phyloP scores from a whole-genome alignment of 2,113 vertebrate genomes.

The Rhizomys pruinosus region DNA sequence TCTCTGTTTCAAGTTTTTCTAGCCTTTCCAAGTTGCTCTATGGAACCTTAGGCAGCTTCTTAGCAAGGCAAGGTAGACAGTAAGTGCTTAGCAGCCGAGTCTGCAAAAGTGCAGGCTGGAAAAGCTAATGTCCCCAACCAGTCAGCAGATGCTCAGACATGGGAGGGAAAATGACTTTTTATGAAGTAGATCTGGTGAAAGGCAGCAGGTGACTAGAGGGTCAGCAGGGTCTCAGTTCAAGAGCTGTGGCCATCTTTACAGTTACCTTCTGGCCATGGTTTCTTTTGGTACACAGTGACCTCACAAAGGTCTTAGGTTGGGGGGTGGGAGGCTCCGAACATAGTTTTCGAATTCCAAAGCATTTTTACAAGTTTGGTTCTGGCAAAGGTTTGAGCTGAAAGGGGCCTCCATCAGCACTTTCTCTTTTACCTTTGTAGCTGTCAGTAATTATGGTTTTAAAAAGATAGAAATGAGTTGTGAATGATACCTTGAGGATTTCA shows the following conservation, averaged over 20 bases:
- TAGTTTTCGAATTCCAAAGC: conserved; percentile 42
- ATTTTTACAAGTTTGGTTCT: conserved; percentile 9
- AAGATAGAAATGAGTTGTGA: background rate
- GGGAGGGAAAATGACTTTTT: background rate
- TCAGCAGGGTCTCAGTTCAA: background rate
- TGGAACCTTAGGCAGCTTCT: background rate
- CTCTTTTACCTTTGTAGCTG: background rate
- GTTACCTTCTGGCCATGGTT: fast-evolving
- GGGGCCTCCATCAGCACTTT: background rate
- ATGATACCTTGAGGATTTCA: background rate
- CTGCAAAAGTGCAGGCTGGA: background rate
- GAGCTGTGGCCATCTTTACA: background rate
- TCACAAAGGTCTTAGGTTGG: background rate
- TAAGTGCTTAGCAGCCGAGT: background rate
- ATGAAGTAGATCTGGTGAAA: background rate
- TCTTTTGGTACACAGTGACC: background rate
- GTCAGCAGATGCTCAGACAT: background rate
- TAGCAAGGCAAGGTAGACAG: background rate
- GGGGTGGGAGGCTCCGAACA: background rate
- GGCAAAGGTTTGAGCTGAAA: background rate
- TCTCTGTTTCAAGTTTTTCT: background rate
- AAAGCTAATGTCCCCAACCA: background rate
- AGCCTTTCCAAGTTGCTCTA: background rate
- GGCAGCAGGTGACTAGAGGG: background rate
- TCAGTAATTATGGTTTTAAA: background rate